Base-by-base conservation (phyloP, 2,113 vertebrate species). In the Chaetops frenatus region DNA sequence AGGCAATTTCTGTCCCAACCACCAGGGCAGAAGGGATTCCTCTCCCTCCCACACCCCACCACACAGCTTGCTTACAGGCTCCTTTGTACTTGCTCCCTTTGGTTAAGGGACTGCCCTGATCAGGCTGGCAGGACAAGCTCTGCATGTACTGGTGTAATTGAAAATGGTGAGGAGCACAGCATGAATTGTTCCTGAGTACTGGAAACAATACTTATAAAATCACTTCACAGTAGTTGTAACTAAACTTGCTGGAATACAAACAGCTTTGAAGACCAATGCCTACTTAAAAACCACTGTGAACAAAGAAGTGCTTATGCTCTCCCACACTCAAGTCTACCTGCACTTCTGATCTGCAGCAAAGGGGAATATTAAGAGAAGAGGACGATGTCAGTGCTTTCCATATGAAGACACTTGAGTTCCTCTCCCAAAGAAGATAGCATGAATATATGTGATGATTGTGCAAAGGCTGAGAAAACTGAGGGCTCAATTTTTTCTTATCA, bases 191-290 rank as follows among this genome's bases (percentile, higher is more conserved):
- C 83, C 73, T 81, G 73, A 65, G 57, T 42, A 57, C 84, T 91
- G 86, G 73, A 91, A 95, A 92, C 78, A 95, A 92, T 89, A 64
- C 53, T 89, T 65, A 57, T 2, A 93, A 96, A 92, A 89, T 91
- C 86, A 67, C 28, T 96, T 94, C 58, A 54, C 42, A 66, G 86
- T 66, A 56, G 44, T 40, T 86, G 57, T 54, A 91, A n/a, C 3
- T 7, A 36, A 35, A 13, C 73, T 95, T 86, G 27, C 21, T 78
- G 69, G 57, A 89, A 69, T 56, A 48, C 12, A 60, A 86, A 71
- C 61, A 85, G 25, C 78, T 85, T 81, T 76, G 81, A 89, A 94
- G 65, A 81, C 50, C 48, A 29, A 29, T 25, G n/a, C 23, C 14
- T 74, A 25, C 22, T 78, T 67, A 79, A 70, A 91, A 81, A 0